phyloP scores from a whole-genome alignment of 2,888 invertebrate genomes.

The Dryobotodes eremita region DNA sequence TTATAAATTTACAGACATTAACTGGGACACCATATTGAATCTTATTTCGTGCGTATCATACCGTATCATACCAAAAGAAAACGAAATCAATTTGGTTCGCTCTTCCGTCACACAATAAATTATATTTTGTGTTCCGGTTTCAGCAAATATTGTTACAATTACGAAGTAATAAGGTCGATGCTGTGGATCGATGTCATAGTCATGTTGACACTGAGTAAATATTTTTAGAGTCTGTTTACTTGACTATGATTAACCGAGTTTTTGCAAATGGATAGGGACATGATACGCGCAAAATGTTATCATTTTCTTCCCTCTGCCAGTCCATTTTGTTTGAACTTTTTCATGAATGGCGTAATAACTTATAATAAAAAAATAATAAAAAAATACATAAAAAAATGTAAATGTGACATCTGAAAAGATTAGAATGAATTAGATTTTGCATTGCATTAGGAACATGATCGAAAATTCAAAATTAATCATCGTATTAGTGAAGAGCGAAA shows the following conservation, averaged over 20 bases:
- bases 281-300: neutral
- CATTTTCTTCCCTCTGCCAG: too few species aligned
- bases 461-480: neutral
- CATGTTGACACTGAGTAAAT: conserved; percentile 8
- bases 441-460: neutral
- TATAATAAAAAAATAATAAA: too few species aligned
- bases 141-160: conserved; percentile 33
- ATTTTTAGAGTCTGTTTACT: neutral
- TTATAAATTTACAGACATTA: conserved; percentile 6
- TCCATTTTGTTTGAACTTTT: neutral
- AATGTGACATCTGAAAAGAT: neutral
- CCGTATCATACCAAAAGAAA: conserved; percentile 22
- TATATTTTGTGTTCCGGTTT: conserved; percentile 13
- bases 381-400: neutral
- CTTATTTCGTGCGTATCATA: conserved; percentile 34
- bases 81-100: conserved; percentile 43
- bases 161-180: conserved; percentile 18
- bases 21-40: conserved; percentile 18
- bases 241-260: neutral
- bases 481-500: too few species aligned
- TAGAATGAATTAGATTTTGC: neutral
- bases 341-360: too few species aligned
- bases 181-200: neutral
- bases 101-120: conserved; percentile 20
- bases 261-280: neutral